A percentile compares a stretch with the other conserved stretches of the same genome.
These are phyloP conservation scores for Chiridota heheva DNA, from an alignment of 35 echinoderm and acorn worm species.

Conservation along the genomic window DNA sequence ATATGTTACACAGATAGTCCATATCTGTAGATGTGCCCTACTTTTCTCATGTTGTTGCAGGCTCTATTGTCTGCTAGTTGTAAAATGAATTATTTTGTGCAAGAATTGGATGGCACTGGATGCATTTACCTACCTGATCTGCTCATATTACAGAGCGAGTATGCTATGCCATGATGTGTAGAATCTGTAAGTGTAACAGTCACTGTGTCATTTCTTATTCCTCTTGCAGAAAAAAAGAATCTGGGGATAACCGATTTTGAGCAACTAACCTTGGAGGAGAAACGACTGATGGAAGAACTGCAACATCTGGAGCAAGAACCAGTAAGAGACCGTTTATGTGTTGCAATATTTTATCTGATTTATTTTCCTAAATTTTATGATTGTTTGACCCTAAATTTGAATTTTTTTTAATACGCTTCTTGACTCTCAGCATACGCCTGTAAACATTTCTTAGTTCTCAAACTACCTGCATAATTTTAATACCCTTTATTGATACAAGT, in stretches of 20 bases:
- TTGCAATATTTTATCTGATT: background rate
- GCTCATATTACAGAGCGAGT: no score
- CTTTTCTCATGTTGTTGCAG: no score
- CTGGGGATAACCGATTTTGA: slow-evolving; percentile 54
- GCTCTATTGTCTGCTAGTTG: no score
- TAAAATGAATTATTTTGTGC: no score
- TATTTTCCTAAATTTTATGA: background rate
- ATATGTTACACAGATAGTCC: no score
- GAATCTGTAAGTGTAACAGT: no score
- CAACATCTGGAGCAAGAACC: slow-evolving; percentile 80
- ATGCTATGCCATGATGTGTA: no score
- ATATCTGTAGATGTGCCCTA: no score
- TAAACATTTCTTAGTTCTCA: background rate
- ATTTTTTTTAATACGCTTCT: background rate
- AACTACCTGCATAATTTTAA: background rate
- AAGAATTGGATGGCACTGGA: no score
- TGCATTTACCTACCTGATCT: no score
- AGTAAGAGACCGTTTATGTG: slow-evolving; percentile 24
- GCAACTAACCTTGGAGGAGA: slow-evolving; percentile 67
- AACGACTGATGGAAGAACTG: slow-evolving; percentile 59
- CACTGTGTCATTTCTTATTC: background rate
- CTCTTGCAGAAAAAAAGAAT: slow-evolving; percentile 19
- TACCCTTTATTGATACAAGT: background rate
- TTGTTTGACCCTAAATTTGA: background rate
- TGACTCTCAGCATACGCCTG: background rate